A percentile compares a stretch with the other conserved stretches of the same genome.
These are phyloP conservation scores for Saiga tatarica DNA, from an alignment of 2,113 vertebrate genomes.

Conservation along the genomic window DNA sequence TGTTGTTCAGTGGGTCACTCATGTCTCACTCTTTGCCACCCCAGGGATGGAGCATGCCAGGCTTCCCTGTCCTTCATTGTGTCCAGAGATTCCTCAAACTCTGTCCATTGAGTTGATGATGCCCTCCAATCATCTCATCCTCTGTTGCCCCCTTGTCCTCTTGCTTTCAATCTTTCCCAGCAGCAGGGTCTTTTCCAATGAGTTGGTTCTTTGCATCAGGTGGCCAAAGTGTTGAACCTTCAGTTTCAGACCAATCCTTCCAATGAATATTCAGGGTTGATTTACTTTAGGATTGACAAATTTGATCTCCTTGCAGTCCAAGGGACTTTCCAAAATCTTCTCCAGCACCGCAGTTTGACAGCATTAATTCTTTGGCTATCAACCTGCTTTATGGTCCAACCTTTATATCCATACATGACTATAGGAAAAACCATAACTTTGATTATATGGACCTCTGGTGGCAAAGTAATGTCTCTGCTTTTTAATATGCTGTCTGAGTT, in stretches of 20 bases:
- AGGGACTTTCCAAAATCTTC: background rate
- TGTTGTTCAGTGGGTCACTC: background rate
- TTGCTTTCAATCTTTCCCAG: background rate
- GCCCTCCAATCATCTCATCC: background rate
- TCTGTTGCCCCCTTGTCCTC: background rate
- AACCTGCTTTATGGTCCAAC: background rate
- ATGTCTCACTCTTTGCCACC: background rate
- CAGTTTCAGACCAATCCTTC: background rate
- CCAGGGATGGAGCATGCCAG: background rate
- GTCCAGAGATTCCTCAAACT: background rate
- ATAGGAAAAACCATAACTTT: background rate
- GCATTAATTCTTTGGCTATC: background rate
- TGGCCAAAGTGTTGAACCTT: background rate
- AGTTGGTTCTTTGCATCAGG: background rate
- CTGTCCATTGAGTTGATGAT: background rate
- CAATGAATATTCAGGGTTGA: background rate
- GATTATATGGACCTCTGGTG: background rate
- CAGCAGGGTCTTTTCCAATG: background rate
- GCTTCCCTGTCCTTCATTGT: background rate
- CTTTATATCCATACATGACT: background rate
- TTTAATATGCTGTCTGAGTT: background rate
- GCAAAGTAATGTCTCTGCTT: background rate
- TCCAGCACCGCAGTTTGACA: background rate
- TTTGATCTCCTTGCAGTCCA: background rate
- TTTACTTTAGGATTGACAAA: background rate